Evolutionary conservation across 2,797 vertebrate species (phyloP), one percentile per base, ranked within the genome.

Genomic region (Syngnathus acus): DNA sequence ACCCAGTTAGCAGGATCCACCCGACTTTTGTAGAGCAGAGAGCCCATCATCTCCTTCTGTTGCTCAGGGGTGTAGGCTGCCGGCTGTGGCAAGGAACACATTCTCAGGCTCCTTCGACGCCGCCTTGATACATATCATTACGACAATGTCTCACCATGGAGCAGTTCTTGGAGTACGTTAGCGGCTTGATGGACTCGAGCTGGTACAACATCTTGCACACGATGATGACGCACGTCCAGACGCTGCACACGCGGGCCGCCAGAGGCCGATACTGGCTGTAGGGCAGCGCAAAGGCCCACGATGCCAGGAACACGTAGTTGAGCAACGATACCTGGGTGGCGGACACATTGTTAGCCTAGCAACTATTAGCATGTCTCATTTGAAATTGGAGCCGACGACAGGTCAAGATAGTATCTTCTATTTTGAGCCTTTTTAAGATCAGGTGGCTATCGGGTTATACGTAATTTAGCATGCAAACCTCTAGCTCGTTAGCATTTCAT

Each of bases 191-290:
- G 66, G 91, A 90, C 67, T 92, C 76, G 51, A 99, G 93, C 86
- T 99, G 97, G 89, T 97, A 99, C 78, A 99, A 91, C 96, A 99
- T 97, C 89, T 99, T 99, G 89, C 97, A 99, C 80, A 97, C 88
- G 68, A 97, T 94, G 87, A 99, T 92, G 80, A 99, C 93, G 82
- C 96, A 98, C 0, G 95, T 98, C 97, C 97, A 99, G 73, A 99
- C 94, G 48, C 94, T 94, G 86, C 97, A 99, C 81, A 96, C 78
- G 64, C 94, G 95, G 65, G 97, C 98, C 68, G 96, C 94, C 59
- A 95, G 80, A 39, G 91, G 93, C 9, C 96, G 94, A 71, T 98
- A 93, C 82, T 95, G 95, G 81, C 93, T 86, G 72, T 94, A 99
- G 0, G 97, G 97, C 80, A 99, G 88, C 26, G 97, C 97, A 66